phyloP scores from a whole-genome alignment of 2,113 vertebrate genomes.

The Protobothrops mucrosquamatus region DNA sequence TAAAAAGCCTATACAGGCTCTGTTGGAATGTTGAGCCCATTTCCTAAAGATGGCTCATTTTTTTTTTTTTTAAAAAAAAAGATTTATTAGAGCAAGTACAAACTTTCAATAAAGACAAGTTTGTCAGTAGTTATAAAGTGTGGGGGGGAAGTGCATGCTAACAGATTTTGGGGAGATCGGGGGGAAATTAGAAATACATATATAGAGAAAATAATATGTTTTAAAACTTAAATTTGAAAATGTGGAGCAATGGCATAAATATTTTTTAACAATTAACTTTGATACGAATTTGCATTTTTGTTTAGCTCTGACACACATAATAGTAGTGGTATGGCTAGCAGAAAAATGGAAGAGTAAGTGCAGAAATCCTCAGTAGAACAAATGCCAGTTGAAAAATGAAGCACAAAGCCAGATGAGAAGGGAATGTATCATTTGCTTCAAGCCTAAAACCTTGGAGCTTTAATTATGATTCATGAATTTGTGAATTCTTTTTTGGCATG shows the following conservation, averaged over 20 bases:
- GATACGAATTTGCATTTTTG: background rate
- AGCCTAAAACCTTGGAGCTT: constrained; percentile 56
- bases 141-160: background rate
- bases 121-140: background rate
- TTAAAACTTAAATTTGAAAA: background rate
- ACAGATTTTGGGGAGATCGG: background rate
- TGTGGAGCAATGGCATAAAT: background rate
- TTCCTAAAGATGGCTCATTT: background rate
- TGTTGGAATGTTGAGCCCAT: background rate
- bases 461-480: constrained; percentile 71
- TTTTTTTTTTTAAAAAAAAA: background rate
- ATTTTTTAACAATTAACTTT: background rate
- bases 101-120: background rate
- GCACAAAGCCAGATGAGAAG: constrained; percentile 47
- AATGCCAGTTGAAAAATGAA: constrained; percentile 59
- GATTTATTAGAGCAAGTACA: background rate
- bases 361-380: constrained; percentile 39
- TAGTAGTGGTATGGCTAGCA: background rate
- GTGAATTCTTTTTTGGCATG: constrained; percentile 62
- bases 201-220: background rate
- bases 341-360: constrained; percentile 39
- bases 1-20: background rate
- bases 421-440: constrained; percentile 54
- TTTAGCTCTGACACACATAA: constrained; percentile 8
- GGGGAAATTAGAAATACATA: background rate